phyloP scores from a whole-genome alignment of 2,113 vertebrate genomes.

The Callaeas wilsoni region DNA sequence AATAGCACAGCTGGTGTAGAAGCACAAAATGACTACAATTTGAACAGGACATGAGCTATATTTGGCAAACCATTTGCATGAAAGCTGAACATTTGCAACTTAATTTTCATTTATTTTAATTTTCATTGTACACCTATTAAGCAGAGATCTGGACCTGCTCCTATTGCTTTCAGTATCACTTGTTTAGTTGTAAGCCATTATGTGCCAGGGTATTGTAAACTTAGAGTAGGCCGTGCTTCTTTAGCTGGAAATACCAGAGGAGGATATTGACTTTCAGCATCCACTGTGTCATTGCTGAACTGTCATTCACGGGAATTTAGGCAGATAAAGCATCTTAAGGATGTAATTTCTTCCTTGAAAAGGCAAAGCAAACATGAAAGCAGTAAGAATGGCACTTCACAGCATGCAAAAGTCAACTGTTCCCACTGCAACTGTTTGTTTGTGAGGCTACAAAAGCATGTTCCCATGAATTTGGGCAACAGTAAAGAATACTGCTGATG shows the following conservation, averaged over 20 bases:
- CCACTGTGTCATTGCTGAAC: background rate
- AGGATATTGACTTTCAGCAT: background rate
- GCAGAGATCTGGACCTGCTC: background rate
- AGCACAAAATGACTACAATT: conserved; percentile 8
- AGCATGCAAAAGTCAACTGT: conserved; percentile 28
- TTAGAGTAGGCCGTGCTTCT: background rate
- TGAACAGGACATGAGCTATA: conserved; percentile 32
- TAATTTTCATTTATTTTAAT: background rate
- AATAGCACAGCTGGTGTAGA: conserved; percentile 44
- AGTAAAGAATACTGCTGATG: conserved; percentile 13
- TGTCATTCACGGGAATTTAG: background rate
- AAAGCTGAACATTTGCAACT: conserved; percentile 21
- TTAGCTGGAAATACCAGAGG: background rate
- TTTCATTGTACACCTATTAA: background rate
- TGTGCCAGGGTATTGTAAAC: background rate
- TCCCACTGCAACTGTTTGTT: conserved; percentile 47
- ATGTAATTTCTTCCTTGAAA: conserved; percentile 20
- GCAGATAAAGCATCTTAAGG: background rate
- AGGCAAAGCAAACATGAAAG: conserved; percentile 7
- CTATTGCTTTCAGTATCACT: background rate
- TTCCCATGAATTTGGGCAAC: conserved; percentile 46
- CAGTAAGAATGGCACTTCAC: background rate
- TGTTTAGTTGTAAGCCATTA: background rate
- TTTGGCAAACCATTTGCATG: conserved; percentile 42
- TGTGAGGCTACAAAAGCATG: conserved; percentile 31